Evolutionary conservation across 2,113 vertebrate genomes (phyloP), one percentile per base, ranked within the genome.

Genomic region (Balaeniceps rex): DNA sequence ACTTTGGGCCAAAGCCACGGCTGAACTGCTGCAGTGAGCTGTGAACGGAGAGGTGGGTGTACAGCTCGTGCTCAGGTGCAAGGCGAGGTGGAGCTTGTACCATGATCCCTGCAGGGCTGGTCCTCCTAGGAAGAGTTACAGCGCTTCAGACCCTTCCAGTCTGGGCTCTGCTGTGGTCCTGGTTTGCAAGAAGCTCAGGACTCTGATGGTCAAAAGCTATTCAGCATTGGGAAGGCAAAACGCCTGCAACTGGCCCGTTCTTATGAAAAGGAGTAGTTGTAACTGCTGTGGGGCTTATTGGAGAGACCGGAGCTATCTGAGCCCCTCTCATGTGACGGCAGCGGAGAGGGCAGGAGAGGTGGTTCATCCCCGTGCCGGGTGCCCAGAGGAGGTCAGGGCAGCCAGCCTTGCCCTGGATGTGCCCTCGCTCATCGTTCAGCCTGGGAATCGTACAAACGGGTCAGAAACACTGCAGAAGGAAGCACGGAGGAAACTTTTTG

Each of bases 241-340:
- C 17, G 28, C 7, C 22, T 17, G 11, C 3, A 33, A 7, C 25
- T 12, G 33, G 60, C 23, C 33, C 1, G 0, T 19, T 24, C 58
- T 72, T 19, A 4, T 7, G 23, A 19, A 14, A 36, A 34, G n/a
- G 13, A 25, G 64, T 4, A 19, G 42, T 3, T 63, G 47, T 17
- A 28, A 21, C 10, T 42, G 51, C 81, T 71, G 25, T 7, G 25
- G 71, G 60, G 55, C 16, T 25, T 19, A 3, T 16, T 1, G 5
- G 40, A 29, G 60, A 12, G 34, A 54, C 49, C 0, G 1, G 38
- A 58, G 47, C 12, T 38, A 15, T 14, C 26, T 1, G 5, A 58
- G 38, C 11, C 13, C 25, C 47, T 49, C 51, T 51, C 0, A 0
- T 19, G 24, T 3, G 33, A 11, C 1, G 3, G 26, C 46, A 75